A percentile compares a stretch with the other conserved stretches of the same genome.
These are phyloP conservation scores for Cisticola juncidis DNA, from an alignment of 2,113 vertebrate genomes.

Conservation along the genomic window DNA sequence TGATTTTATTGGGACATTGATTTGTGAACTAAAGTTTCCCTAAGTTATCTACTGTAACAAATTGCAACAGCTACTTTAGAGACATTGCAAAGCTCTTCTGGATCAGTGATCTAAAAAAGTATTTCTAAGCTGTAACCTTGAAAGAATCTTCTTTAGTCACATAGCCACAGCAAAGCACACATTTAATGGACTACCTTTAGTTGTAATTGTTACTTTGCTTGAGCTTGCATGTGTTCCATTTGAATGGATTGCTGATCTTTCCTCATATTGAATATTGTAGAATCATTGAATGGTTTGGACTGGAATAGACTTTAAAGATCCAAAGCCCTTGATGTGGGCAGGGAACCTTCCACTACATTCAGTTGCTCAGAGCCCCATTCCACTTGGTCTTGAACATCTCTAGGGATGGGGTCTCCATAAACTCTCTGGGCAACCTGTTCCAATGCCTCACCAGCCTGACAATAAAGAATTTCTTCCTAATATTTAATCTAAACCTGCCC, in stretches of 20 bases:
- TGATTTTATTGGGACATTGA: slow-evolving; percentile 35
- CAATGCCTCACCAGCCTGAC: background rate
- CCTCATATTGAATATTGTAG: background rate
- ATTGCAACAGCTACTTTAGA: background rate
- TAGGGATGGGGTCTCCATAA: background rate
- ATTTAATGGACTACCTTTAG: background rate
- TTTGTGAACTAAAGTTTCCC: slow-evolving; percentile 34
- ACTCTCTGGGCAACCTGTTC: background rate
- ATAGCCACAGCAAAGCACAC: background rate
- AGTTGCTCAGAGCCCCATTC: background rate
- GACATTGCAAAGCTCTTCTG: background rate
- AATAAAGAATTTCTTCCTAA: background rate
- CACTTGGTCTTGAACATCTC: background rate
- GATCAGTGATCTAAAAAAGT: background rate
- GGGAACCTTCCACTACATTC: background rate
- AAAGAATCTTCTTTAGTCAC: background rate
- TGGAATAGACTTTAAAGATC: background rate
- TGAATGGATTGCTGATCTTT: background rate
- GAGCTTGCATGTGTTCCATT: background rate
- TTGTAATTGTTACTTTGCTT: background rate
- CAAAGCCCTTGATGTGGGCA: background rate
- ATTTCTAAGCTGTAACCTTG: background rate
- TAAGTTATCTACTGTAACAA: background rate
- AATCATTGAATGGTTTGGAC: background rate
- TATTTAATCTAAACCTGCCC: background rate